Conservation (phyloP, 2,888 invertebrate species). For the Acrobasis consociella region DNA sequence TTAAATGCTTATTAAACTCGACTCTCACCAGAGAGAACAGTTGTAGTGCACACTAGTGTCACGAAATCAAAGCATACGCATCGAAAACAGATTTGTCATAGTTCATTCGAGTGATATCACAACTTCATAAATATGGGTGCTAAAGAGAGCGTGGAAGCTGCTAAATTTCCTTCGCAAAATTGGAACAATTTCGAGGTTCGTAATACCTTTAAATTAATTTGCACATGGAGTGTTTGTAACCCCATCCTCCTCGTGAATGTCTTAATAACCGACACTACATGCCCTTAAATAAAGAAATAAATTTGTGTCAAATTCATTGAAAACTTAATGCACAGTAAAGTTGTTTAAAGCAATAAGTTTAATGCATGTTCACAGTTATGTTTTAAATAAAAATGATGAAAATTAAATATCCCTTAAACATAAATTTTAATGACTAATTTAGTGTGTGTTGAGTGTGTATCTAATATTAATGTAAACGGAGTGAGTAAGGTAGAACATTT, state of each 20-base stretch:
- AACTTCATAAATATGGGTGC: slow-evolving; percentile 87
- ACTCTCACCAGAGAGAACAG: slow-evolving; percentile 67
- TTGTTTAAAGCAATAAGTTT: slow-evolving; percentile 52
- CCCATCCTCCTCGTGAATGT: slow-evolving; percentile 75
- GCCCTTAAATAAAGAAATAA: slow-evolving; percentile 49
- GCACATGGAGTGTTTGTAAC: slow-evolving; percentile 80
- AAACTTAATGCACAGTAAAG: slow-evolving; percentile 66
- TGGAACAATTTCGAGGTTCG: slow-evolving; percentile 92
- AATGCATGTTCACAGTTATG: slow-evolving; percentile 68
- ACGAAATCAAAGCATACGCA: slow-evolving; percentile 76
- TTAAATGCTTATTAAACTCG: slow-evolving; percentile 69
- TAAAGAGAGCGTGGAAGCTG: slow-evolving; percentile 91
- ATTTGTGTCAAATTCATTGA: slow-evolving; percentile 50
- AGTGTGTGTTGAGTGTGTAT: slow-evolving; percentile 30
- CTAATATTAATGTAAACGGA: background rate
- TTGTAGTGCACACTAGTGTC: slow-evolving; percentile 76
- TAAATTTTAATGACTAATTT: slow-evolving; percentile 27
- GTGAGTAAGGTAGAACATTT: background rate
- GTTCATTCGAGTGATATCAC: slow-evolving; percentile 77
- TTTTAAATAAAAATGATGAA: slow-evolving; percentile 39
- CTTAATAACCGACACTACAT: slow-evolving; percentile 55
- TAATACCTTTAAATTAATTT: slow-evolving; percentile 78
- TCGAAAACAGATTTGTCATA: slow-evolving; percentile 72
- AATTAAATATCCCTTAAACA: slow-evolving; percentile 18
- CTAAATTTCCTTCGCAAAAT: slow-evolving; percentile 91